These are phyloP conservation scores for Gopherus evgoodei DNA, from an alignment of 2,113 vertebrate genomes.

Conservation along the genomic window DNA sequence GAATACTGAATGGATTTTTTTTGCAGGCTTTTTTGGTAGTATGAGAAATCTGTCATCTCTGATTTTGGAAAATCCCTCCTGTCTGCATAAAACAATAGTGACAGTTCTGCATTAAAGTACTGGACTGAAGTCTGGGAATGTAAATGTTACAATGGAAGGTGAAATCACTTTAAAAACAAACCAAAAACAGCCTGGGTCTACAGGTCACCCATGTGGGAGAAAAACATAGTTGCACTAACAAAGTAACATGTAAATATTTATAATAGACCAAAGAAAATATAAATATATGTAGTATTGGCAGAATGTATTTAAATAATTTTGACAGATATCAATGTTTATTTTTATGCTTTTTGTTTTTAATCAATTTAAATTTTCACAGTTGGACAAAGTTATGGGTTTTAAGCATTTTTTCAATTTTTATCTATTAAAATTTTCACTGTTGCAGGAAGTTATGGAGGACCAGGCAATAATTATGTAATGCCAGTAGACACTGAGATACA, in stretches of 20 bases:
- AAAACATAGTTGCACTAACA: not conserved
- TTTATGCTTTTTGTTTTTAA: not conserved
- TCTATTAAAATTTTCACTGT: not conserved
- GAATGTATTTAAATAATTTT: not conserved
- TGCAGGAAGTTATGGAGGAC: not conserved
- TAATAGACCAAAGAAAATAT: not conserved
- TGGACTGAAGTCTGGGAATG: rapidly evolving
- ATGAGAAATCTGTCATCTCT: not conserved
- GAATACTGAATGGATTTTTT: not conserved
- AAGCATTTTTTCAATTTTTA: not conserved
- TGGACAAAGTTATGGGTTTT: not conserved
- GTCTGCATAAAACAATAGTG: not conserved
- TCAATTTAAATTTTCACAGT: not conserved
- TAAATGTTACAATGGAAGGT: not conserved
- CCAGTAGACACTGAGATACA: not conserved
- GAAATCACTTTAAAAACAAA: not conserved
- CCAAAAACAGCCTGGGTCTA: not conserved
- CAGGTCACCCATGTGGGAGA: not conserved
- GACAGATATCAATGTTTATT: not conserved
- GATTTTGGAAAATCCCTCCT: not conserved
- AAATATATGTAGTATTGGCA: rapidly evolving
- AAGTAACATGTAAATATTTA: not conserved
- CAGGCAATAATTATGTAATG: not conserved
- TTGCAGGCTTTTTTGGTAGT: not conserved
- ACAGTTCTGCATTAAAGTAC: not conserved